phyloP scores from a whole-genome alignment of 2,797 vertebrate species.

The Sebastiscus albofasciatus region DNA sequence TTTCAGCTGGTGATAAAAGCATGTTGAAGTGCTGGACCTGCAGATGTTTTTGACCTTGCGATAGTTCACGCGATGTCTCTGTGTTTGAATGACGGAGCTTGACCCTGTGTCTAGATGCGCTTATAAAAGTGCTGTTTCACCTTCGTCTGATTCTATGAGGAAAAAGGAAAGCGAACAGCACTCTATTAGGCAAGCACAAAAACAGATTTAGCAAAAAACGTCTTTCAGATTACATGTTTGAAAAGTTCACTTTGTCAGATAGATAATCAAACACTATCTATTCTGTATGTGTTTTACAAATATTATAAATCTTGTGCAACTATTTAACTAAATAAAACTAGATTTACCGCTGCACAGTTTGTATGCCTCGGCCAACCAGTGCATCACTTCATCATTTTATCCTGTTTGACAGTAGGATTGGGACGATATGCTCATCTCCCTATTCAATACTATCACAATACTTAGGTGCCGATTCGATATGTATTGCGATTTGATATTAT shows the following conservation, averaged over 20 bases:
- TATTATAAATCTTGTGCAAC: neutral
- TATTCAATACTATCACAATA: too few relatives aligned
- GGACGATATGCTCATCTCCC: too few relatives aligned
- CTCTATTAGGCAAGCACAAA: neutral
- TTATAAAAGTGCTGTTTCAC: neutral
- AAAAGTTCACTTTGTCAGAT: neutral
- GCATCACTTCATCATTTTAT: too few relatives aligned
- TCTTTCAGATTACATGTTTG: neutral
- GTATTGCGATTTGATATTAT: too few relatives aligned
- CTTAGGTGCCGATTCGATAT: too few relatives aligned
- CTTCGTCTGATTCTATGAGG: conserved; percentile 15
- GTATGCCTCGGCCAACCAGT: too few relatives aligned
- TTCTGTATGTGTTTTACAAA: neutral
- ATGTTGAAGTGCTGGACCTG: conserved; percentile 6
- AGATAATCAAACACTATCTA: neutral
- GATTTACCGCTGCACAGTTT: too few relatives aligned
- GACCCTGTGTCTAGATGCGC: conserved; percentile 1
- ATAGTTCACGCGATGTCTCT: neutral
- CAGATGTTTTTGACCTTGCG: conserved; percentile 25
- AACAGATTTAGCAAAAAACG: neutral
- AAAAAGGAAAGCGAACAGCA: neutral
- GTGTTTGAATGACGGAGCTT: conserved; percentile 20
- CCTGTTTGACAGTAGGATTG: rapidly evolving
- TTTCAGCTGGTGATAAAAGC: conserved; percentile 33
- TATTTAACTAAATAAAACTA: conserved; percentile 2